Evolutionary conservation across 2,113 vertebrate genomes (phyloP).

Genomic region (Solea solea): DNA sequence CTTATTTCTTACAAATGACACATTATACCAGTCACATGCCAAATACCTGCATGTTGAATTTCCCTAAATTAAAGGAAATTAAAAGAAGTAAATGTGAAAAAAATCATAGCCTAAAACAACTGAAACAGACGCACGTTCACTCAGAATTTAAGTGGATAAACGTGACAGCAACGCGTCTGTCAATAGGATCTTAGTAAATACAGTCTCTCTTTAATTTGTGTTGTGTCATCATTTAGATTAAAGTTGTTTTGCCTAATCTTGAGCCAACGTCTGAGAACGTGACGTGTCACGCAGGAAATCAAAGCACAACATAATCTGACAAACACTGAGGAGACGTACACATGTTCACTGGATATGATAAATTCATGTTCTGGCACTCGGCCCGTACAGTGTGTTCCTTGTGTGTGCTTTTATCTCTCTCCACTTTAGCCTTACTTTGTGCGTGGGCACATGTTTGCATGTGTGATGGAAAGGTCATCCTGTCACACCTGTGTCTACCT

Average conservation of each 20-base stretch:
- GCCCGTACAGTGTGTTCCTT: constrained; percentile 19
- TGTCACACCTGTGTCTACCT: constrained; percentile 52
- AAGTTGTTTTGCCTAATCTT: constrained; percentile 43
- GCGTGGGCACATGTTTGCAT: constrained; percentile 1
- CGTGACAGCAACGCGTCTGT: too few relatives aligned
- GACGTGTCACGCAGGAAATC: constrained; percentile 50
- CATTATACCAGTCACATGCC: too few relatives aligned
- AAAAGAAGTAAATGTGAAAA: too few relatives aligned
- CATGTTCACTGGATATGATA: constrained; percentile 33
- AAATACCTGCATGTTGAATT: too few relatives aligned
- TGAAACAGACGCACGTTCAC: neutral
- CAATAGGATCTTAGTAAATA: neutral
- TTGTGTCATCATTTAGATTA: constrained; percentile 2
- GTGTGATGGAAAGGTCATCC: constrained; percentile 49
- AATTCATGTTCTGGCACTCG: constrained; percentile 48
- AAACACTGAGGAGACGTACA: constrained; percentile 28
- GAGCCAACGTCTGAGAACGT: constrained; percentile 41
- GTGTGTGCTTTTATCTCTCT: constrained; percentile 32
- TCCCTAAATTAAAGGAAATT: too few relatives aligned
- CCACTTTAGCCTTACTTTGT: constrained; percentile 29
- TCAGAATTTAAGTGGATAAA: neutral
- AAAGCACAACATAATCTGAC: constrained; percentile 29
- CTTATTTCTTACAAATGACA: too few relatives aligned
- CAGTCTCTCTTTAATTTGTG: neutral
- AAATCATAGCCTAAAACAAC: neutral